Evolutionary conservation across 1,140 invertebrate species (phyloP), one percentile per base, ranked within the genome.

Genomic region (Harpegnathos saltator): DNA sequence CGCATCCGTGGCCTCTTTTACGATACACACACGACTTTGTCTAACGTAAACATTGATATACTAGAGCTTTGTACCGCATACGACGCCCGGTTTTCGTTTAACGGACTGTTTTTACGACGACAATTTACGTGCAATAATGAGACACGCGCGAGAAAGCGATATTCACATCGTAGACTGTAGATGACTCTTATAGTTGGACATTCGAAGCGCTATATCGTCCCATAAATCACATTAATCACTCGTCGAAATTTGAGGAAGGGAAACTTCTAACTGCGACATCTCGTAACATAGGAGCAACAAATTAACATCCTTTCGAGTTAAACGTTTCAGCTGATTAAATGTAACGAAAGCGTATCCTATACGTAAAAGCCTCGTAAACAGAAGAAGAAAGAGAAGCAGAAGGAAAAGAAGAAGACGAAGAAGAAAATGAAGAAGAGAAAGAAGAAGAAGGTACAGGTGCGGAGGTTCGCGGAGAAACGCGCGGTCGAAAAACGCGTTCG

Each of bases 1-100:
- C 83, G 75, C 83, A 66, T 86, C 65, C 62, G 75, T 58, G 69
- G 74, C 68, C 73, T 85, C 44, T 78, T 72, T 78, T 63, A 73
- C 71, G 52, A 44, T 38, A 54, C 68, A 65, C 38, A 71, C n/a
- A 48, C 33, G 33, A 80, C 38, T 80, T 80, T 24, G 29, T 59
- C 24, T 58, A 69, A 83, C 50, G n/a, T 62, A 74, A 69, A 29
- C 38, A 54, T 82, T 38, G 52, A 17, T 48, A 69, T 48, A 58
- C 29, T 80, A 80, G 33, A 38, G 33, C 65, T 71, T 80, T 80
- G 22, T 69, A 80, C 65, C 62, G 61, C 62, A 44, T 19, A 24
- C 29, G 74, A 4, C 61, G 56, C 48, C 11, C 17, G 22, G 12
- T 26, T 78, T 78, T 63, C 44, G 26, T 56, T 75, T 69, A 14